phyloP scores from a whole-genome alignment of 1,140 invertebrate species.

The Orchesella cincta region DNA sequence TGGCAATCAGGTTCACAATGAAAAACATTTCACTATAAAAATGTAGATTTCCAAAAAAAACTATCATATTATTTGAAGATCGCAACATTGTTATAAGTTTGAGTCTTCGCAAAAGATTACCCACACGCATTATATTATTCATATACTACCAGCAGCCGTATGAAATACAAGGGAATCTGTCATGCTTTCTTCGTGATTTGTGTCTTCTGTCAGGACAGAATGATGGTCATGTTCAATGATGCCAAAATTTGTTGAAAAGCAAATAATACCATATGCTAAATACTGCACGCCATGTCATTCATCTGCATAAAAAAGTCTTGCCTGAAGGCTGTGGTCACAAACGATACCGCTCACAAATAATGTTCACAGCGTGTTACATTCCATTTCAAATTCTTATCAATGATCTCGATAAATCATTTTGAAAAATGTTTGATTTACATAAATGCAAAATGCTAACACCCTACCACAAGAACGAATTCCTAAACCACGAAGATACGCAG shows the following conservation, averaged over 20 bases:
- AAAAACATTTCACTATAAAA: background rate
- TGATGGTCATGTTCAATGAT: background rate
- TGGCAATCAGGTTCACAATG: background rate
- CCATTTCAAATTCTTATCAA: background rate
- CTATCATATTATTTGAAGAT: no score
- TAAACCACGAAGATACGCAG: constrained; percentile 5
- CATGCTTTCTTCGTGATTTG: background rate
- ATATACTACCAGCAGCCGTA: no score
- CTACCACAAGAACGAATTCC: constrained; percentile 1
- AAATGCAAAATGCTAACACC: background rate
- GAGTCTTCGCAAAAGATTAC: no score
- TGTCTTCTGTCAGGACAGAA: constrained; percentile 2
- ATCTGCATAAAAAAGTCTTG: background rate
- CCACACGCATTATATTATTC: no score
- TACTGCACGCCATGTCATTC: background rate
- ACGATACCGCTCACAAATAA: background rate
- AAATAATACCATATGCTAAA: background rate
- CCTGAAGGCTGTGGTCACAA: background rate
- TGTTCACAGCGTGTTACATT: background rate
- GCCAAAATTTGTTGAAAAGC: background rate
- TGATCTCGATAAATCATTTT: background rate
- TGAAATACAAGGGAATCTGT: no score
- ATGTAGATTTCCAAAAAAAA: no score
- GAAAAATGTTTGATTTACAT: background rate
- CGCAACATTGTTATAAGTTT: no score